Evolutionary conservation across 2,797 vertebrate genomes (phyloP), one percentile per base, ranked within the genome.

Genomic region (Spea hammondii): DNA sequence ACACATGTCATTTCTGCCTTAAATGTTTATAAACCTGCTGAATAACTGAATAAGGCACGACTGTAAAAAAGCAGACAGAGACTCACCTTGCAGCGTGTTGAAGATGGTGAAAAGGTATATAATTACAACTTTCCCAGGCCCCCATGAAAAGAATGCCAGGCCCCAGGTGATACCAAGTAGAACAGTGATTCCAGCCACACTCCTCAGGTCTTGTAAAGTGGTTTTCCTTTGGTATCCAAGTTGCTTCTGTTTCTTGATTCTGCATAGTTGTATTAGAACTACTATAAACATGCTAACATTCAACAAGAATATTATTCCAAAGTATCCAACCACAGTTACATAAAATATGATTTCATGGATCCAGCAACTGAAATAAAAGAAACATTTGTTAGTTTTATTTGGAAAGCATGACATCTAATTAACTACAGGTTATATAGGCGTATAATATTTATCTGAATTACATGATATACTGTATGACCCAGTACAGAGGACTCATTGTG

Each of bases 91-190:
- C 65, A 99, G 90, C 32, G 94, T 93, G 89, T 99, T 99, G 81
- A 96, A 96, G 83, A 99, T 95, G 65, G 95, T 86, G 83, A 99
- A 99, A 53, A 99, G 94, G 87, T 97, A 99, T 79, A 92, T 91
- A 78, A 98, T 97, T 4, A 92, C 88, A 65, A 95, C 71, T 77
- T 93, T 92, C 70, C 96, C 92, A 0, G 93, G 93, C 0, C 92
- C 94, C 94, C 95, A 97, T 53, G 96, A 95, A 60, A 99, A 97
- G 85, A 98, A 95, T 62, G 95, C 95, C 59, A 98, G 94, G 5
- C 95, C 97, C 97, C 97, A 99, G 69, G 97, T 97, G 84, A 99
- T 96, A 76, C 97, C 97, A 48, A 99, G 91, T 83, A 99, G 89
- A 83, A 97, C 87, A 1, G 95, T 87, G 44, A 99, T 94, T 55